Conservation (phyloP, 2,888 invertebrate genomes). For the Ptilodon capucinus region DNA sequence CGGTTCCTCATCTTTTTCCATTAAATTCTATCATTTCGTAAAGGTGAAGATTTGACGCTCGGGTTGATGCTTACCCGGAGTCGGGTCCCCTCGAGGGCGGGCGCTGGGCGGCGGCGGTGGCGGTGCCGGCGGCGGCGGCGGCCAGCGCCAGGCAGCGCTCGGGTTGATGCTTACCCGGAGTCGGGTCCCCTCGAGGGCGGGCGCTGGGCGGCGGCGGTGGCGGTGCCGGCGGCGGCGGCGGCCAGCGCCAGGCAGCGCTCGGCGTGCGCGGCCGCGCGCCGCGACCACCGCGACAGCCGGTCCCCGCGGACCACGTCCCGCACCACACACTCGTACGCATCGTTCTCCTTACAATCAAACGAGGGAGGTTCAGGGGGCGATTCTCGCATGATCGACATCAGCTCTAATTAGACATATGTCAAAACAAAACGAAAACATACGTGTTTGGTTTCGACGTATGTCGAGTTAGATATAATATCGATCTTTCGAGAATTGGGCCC, state of each 20-base stretch:
- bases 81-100: slow-evolving; percentile 58
- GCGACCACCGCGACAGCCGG: slow-evolving; percentile 71
- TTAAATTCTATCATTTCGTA: no score
- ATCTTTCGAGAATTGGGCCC: no score
- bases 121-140: slow-evolving; percentile 65
- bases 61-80: slow-evolving; percentile 49
- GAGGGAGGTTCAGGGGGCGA: no score
- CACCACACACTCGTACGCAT: slow-evolving; percentile 70
- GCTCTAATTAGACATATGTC: no score
- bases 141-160: slow-evolving; percentile 73
- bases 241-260: slow-evolving; percentile 75
- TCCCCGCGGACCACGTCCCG: slow-evolving; percentile 76
- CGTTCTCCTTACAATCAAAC: slow-evolving; percentile 55
- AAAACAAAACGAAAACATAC: no score
- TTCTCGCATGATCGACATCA: no score
- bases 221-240: slow-evolving; percentile 65
- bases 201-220: slow-evolving; percentile 45
- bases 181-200: slow-evolving; percentile 58
- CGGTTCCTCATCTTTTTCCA: no score
- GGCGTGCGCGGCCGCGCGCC: slow-evolving; percentile 66
- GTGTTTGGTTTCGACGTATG: no score
- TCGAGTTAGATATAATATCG: no score
- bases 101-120: slow-evolving; percentile 45
- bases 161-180: slow-evolving; percentile 49
- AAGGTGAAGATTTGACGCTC: no score